These are phyloP conservation scores for Sus cebifrons DNA, from an alignment of 2,797 vertebrate species.

Conservation along the genomic window DNA sequence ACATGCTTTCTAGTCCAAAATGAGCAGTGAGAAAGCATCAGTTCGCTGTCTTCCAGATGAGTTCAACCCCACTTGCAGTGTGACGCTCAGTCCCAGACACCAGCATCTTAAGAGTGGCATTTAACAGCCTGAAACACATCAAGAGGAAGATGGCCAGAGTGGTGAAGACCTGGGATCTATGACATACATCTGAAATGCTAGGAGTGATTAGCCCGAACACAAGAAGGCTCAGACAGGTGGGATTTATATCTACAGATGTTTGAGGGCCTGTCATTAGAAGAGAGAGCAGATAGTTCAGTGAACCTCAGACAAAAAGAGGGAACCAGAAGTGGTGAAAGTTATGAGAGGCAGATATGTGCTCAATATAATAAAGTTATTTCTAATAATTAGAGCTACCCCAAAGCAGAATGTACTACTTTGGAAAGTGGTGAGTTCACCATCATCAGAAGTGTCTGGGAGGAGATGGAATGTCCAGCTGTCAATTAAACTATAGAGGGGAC, in stretches of 20 bases:
- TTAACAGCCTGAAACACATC: neutral
- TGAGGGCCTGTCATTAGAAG: neutral
- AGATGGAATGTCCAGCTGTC: neutral
- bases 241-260: neutral
- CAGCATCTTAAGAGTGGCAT: conserved; percentile 1
- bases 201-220: neutral
- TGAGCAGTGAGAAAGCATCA: neutral
- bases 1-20: neutral
- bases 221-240: neutral
- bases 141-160: neutral
- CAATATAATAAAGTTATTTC: conserved; percentile 35
- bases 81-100: neutral
- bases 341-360: neutral
- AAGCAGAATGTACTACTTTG: conserved; percentile 26
- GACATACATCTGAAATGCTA: neutral
- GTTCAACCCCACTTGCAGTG: neutral
- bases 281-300: neutral
- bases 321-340: neutral
- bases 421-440: neutral
- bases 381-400: conserved; percentile 12
- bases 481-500: neutral
- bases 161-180: neutral
- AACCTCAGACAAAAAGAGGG: neutral
- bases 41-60: neutral
- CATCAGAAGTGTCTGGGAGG: neutral